Conservation (phyloP, 2,113 vertebrate genomes). For the Salvator merianae region DNA sequence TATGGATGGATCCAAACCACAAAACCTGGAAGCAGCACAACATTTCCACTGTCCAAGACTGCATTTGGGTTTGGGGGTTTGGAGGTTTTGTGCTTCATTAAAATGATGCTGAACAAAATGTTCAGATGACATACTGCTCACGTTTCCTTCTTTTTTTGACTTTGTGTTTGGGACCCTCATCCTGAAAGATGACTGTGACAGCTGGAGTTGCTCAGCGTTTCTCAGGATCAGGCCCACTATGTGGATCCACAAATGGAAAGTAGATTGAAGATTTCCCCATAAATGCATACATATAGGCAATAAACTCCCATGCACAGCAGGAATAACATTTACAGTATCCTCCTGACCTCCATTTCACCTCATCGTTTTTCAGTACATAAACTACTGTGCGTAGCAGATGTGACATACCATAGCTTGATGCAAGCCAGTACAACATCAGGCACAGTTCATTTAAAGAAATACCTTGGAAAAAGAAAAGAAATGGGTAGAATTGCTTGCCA, state of each 20-base stretch:
- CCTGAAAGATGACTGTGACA: conserved; percentile 4
- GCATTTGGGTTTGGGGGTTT: conserved; percentile 13
- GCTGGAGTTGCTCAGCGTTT: conserved; percentile 42
- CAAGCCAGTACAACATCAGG: conserved; percentile 58
- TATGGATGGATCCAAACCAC: not conserved
- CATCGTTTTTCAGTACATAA: conserved; percentile 62
- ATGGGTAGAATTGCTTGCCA: conserved; percentile 31
- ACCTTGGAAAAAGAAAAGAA: conserved; percentile 27
- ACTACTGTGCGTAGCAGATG: conserved; percentile 64
- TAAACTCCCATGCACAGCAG: conserved; percentile 56
- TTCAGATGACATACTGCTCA: not conserved
- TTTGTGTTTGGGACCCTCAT: conserved; percentile 8
- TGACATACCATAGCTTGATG: conserved; percentile 62
- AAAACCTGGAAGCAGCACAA: conserved; percentile 19
- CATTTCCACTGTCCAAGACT: not conserved
- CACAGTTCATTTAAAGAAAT: conserved; percentile 47
- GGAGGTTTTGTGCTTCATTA: not conserved
- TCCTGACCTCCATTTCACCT: conserved; percentile 67
- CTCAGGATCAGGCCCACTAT: conserved; percentile 13
- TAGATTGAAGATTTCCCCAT: conserved; percentile 38
- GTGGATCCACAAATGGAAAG: conserved; percentile 40
- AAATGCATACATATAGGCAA: conserved; percentile 20
- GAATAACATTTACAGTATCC: conserved; percentile 59
- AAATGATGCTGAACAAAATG: not conserved
- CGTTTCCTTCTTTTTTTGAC: conserved; percentile 3